phyloP scores from a whole-genome alignment of 1,140 invertebrate genomes.

The Bombus sibiricus region DNA sequence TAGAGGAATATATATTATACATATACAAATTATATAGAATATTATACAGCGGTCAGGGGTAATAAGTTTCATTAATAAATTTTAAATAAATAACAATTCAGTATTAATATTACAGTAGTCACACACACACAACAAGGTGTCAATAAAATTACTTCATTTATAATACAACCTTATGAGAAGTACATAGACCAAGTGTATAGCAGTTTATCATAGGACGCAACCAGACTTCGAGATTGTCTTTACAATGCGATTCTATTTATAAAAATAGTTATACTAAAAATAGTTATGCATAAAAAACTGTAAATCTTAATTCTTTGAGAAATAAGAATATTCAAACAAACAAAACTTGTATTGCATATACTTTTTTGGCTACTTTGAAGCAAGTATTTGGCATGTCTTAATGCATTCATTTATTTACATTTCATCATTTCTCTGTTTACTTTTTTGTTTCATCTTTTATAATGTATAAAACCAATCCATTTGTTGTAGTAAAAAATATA shows the following conservation, averaged over 20 bases:
- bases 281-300: slow-evolving; percentile 72
- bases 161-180: slow-evolving; percentile 60
- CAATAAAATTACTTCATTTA: slow-evolving; percentile 65
- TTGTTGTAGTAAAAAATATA: slow-evolving; percentile 60
- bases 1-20: not conserved
- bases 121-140: slow-evolving; percentile 32
- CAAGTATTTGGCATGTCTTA: slow-evolving; percentile 22
- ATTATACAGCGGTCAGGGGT: not conserved
- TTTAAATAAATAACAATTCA: slow-evolving; percentile 28
- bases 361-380: slow-evolving; percentile 49
- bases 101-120: slow-evolving; percentile 13
- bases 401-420: slow-evolving; percentile 38
- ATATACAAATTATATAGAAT: slow-evolving; percentile 2
- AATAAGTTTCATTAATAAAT: slow-evolving; percentile 15
- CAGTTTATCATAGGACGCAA: slow-evolving; percentile 77
- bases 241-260: slow-evolving; percentile 73
- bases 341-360: slow-evolving; percentile 24
- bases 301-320: slow-evolving; percentile 60
- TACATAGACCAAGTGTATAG: slow-evolving; percentile 63
- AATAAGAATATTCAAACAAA: slow-evolving; percentile 42
- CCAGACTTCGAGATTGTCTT: slow-evolving; percentile 76
- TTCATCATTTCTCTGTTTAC: not conserved
- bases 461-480: slow-evolving; percentile 25
- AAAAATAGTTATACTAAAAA: slow-evolving; percentile 73
- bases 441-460: slow-evolving; percentile 3